Evolutionary conservation across 2,113 vertebrate species (phyloP), one percentile per base, ranked within the genome.

Genomic region (Brachyhypopomus occidentalis): DNA sequence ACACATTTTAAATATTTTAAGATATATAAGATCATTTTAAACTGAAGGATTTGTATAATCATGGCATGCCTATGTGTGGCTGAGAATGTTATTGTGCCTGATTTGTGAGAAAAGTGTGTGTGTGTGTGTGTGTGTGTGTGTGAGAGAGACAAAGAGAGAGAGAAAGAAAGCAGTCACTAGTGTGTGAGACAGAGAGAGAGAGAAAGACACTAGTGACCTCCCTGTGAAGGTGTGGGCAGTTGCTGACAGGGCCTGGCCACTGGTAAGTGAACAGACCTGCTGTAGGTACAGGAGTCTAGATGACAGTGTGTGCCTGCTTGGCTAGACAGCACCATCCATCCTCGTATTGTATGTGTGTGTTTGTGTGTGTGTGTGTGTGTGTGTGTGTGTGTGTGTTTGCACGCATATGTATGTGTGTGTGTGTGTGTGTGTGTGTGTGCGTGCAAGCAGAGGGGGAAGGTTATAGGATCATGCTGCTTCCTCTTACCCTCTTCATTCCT

Each of bases 291-390:
- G 89, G 87, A 88, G 86, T 79, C 89, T 84, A 75, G 84, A 87
- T 86, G 87, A 85, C 86, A 81, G 90, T 89, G 88, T 88, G 89
- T 92, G 89, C 93, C 90, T 83, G 85, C 87, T 84, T 81, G 87
- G 86, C 89, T 89, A 90, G 92, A 93, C 92, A 89, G 89, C 87
- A 77, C 91, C 89, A 92, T 93, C 90, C 86, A 92, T 93, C 87
- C 89, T 92, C 82, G 75, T 30, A 30, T 30, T 30, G 30, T 30
- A 3, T 30, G 1, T 30, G 30, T 30, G 30, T 30, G 30, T 3
- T 1, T 30, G 30, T 79, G 66, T 63, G 69, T 9, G 64, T 22
- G 9, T 56, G 76, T 69, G 48, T 36, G 66, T 9, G 30, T 36
- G 30, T 70, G 20, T 41, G 55, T 22, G 56, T 69, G 30, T 38